Evolutionary conservation across 2,888 invertebrate species (phyloP), one percentile per base, ranked within the genome.

Genomic region (Melanotus villosus): DNA sequence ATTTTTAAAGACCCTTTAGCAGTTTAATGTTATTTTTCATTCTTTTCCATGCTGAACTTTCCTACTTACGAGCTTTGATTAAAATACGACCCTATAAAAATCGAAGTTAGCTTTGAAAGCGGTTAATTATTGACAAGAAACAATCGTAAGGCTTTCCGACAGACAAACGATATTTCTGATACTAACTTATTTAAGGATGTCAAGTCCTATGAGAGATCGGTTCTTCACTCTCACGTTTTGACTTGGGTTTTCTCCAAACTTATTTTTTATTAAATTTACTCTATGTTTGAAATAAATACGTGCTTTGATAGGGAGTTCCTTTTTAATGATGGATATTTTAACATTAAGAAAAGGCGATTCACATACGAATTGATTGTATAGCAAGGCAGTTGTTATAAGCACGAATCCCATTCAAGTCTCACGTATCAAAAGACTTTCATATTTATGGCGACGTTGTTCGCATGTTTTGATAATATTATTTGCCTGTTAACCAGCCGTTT

Each of bases 401-500:
- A 57, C 57, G 54, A 54, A 54, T 57, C 38, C 38, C 57, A 57
- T 57, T 59, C 59, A 59, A 45, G 30, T 26, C 32, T 59, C 45
- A 45, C 59, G 30, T 59, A 59, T 59, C 45, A 59, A 59, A 59
- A 26, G 26, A 16, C 59, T 23, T 45, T n/a, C 16, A 32, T 59
- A 59, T 59, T 59, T 59, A 45, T 59, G 59, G 59, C 45, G 19
- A 18, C 30, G 30, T 14, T 23, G 43, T 18, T 59, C 32, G 59
- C 59, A 59, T 59, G 59, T 47, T 59, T 59, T 59, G 45, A 45
- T 59, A 45, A 19, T 26, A 32, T 59, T 59, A 45, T 59, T 45
- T 47, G 18, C 45, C 59, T 59, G 59, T 59, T 59, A 45, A 59
- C 32, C 45, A 45, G 32, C 32, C 59, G 26, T 59, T 59, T 59